Evolutionary conservation across 2,888 invertebrate genomes (phyloP).

Genomic region (Microctonus aethiopoides): DNA sequence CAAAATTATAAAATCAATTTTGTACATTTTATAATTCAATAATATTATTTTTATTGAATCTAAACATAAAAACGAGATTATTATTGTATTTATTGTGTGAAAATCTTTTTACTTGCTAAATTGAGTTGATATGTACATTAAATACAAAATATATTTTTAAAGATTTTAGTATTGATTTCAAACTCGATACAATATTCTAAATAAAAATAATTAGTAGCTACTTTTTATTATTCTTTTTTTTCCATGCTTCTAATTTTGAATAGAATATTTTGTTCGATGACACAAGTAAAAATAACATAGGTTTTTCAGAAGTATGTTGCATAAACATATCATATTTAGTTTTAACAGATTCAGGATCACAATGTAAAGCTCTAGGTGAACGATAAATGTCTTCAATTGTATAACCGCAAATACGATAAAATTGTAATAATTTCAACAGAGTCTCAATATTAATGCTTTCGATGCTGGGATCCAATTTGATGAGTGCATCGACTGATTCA

Average conservation of each 20-base stretch:
- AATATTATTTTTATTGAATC: too few relatives aligned
- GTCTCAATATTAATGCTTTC: background rate
- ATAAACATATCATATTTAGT: background rate
- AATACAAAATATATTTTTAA: too few relatives aligned
- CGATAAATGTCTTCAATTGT: constrained; percentile 28
- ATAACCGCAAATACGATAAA: constrained; percentile 29
- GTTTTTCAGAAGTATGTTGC: background rate
- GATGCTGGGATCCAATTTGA: background rate
- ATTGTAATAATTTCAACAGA: background rate
- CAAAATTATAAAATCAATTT: background rate
- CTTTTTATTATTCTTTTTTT: background rate
- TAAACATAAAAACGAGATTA: too few relatives aligned
- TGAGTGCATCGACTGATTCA: background rate
- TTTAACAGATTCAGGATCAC: background rate
- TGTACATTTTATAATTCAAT: background rate
- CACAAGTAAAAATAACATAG: background rate
- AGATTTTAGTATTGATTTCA: too few relatives aligned
- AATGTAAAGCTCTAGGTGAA: background rate
- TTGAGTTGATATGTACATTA: too few relatives aligned
- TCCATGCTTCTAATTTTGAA: background rate
- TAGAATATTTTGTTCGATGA: background rate
- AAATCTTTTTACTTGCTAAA: too few relatives aligned
- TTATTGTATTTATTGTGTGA: too few relatives aligned
- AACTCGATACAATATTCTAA: too few relatives aligned
- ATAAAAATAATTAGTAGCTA: too few relatives aligned